Base-by-base conservation (phyloP, 2,113 vertebrate genomes). In the Leptosomus discolor region DNA sequence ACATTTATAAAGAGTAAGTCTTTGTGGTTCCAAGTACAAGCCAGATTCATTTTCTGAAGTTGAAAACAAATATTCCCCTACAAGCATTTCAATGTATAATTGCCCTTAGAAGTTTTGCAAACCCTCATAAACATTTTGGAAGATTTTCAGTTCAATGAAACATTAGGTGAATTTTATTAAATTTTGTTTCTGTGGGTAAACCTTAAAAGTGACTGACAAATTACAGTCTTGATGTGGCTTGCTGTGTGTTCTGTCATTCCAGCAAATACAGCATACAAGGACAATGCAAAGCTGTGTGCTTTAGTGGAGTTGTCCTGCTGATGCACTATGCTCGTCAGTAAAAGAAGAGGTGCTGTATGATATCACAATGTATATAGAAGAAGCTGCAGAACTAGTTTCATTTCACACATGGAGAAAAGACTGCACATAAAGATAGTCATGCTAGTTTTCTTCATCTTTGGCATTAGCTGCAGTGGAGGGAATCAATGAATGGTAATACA, bases 11-110 rank as follows among this genome's bases (percentile, higher is more conserved):
- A 76, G 58, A 91, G 23, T 69, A 85, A 88, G n/a, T 50, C 83
- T 80, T 95, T 88, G 24, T 89, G 60, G 27, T 94, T 89, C 43
- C 37, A 81, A 45, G 15, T 51, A 39, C n/a, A 78, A 91, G 36
- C 22, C 17, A 64, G 29, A 53, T 56, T 9, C 12, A 56, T 68
- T 91, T 88, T 87, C 73, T 94, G 24, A 89, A 63, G 27, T 37
- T 85, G 53, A 81, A 92, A 94, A 83, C 18, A 95, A 89, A 39
- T 84, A 88, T 32, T 78, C 10, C 19, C 8, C 46, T 92, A 30
- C 48, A 92, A 84, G 36, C 13, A 46, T 77, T 93, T 93, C 18
- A 36, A 9, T 75, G 30, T 36, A 63, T 68, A 71, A 26, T 37
- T 69, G 19, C 22, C 22, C 60, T 48, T 48, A 56, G 8, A 60